Conservation (phyloP, 2,888 invertebrate genomes). For the Ennomos quercinarius region DNA sequence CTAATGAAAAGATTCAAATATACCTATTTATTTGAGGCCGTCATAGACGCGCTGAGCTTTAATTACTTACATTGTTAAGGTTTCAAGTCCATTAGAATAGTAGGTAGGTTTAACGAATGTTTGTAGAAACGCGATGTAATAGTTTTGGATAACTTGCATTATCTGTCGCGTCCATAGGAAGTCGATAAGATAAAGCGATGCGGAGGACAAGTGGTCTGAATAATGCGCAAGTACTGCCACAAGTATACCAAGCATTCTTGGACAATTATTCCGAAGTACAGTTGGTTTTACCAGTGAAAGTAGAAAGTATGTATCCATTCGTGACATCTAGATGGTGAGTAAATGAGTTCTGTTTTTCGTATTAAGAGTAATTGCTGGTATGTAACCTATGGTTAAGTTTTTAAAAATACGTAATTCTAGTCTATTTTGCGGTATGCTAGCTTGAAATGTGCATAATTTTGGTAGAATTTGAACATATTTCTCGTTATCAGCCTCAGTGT, state of each 20-base stretch:
- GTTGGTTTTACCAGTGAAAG: slow-evolving; percentile 60
- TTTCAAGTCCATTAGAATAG: slow-evolving; percentile 59
- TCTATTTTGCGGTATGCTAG: slow-evolving; percentile 18
- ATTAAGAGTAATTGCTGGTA: slow-evolving; percentile 18
- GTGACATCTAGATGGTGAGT: slow-evolving; percentile 59
- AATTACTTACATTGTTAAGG: slow-evolving; percentile 63
- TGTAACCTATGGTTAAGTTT: slow-evolving; percentile 16
- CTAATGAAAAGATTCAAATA: slow-evolving; percentile 59
- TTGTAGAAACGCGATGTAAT: slow-evolving; percentile 27
- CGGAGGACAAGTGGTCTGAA: slow-evolving; percentile 30
- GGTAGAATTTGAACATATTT: slow-evolving; percentile 10
- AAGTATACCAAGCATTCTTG: slow-evolving; percentile 47
- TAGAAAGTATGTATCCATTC: slow-evolving; percentile 63
- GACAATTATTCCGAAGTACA: slow-evolving; percentile 52
- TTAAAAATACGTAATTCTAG: slow-evolving; percentile 34
- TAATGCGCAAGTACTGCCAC: slow-evolving; percentile 32
- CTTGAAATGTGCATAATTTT: slow-evolving; percentile 25
- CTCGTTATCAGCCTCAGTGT: slow-evolving; percentile 29
- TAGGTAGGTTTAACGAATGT: slow-evolving; percentile 37
- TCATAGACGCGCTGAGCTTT: slow-evolving; percentile 58
- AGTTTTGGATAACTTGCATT: slow-evolving; percentile 45
- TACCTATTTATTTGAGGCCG: slow-evolving; percentile 48
- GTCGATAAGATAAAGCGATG: slow-evolving; percentile 53
- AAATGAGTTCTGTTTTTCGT: slow-evolving; percentile 36
- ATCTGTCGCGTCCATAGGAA: slow-evolving; percentile 51